These are phyloP conservation scores for Etheostoma spectabile DNA, from an alignment of 2,113 vertebrate genomes.

Conservation along the genomic window DNA sequence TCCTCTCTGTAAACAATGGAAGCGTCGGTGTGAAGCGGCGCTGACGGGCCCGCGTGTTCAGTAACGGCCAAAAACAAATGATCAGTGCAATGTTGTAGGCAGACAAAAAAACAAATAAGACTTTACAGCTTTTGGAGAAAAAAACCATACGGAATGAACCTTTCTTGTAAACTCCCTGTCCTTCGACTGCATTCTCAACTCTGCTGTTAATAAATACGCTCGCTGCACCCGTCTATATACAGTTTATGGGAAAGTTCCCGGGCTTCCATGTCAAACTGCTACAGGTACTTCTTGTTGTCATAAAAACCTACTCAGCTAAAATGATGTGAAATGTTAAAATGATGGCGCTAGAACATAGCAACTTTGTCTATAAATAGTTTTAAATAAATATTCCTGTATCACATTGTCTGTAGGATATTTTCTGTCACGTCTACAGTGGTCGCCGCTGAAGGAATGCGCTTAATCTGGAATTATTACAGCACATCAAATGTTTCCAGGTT, in stretches of 20 bases:
- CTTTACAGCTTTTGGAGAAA: constrained; percentile 61
- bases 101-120: constrained; percentile 74
- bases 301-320: constrained; percentile 71
- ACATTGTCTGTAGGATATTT: constrained; percentile 80
- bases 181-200: constrained; percentile 1
- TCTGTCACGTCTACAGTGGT: constrained; percentile 5
- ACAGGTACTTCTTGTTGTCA: constrained; percentile 32
- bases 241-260: constrained; percentile 9
- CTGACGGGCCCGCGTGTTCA: constrained; percentile 77
- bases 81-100: constrained; percentile 91
- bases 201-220: constrained; percentile 75
- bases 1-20: constrained; percentile 87
- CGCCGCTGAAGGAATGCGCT: constrained; percentile 28
- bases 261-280: constrained; percentile 38
- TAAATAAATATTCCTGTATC: constrained; percentile 86
- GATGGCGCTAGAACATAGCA: constrained; percentile 62
- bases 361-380: constrained; percentile 82
- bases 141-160: constrained; percentile 67
- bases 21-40: constrained; percentile 81
- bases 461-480: constrained; percentile 25
- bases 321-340: constrained; percentile 68
- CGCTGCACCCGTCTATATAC: constrained; percentile 36
- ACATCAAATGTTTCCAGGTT: background rate
- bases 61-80: constrained; percentile 77
- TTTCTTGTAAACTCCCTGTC: constrained; percentile 59